Evolutionary conservation across 2,888 invertebrate genomes (phyloP).

Genomic region (Caenorhabditis plicata): DNA sequence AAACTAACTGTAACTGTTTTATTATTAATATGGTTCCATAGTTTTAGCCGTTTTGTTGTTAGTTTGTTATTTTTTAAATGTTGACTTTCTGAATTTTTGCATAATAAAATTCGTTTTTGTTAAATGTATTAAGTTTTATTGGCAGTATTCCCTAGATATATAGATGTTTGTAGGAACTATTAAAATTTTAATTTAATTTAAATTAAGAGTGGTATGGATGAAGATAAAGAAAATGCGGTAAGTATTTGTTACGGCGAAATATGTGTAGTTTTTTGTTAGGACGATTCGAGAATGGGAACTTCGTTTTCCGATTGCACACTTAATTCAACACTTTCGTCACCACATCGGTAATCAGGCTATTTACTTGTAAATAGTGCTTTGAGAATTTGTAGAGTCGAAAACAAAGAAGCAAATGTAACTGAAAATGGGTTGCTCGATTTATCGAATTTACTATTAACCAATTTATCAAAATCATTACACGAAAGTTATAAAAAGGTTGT

Average conservation of each 20-base stretch:
- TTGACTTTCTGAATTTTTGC: constrained; percentile 1
- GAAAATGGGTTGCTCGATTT: constrained; percentile 19
- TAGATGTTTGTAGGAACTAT: too few species aligned
- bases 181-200: too few species aligned
- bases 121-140: too few species aligned
- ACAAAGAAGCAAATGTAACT: constrained; percentile 12
- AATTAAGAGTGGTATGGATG: too few species aligned
- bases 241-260: too few species aligned
- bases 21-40: too few species aligned
- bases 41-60: too few species aligned
- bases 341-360: constrained; percentile 5
- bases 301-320: constrained; percentile 21
- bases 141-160: too few species aligned
- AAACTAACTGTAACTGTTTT: too few species aligned
- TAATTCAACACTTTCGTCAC: background rate
- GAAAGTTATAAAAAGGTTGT: constrained; percentile 11
- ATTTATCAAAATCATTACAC: constrained; percentile 14
- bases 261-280: too few species aligned
- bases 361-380: background rate
- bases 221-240: constrained; percentile 21
- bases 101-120: too few species aligned
- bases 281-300: constrained; percentile 18
- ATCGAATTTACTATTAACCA: constrained; percentile 11
- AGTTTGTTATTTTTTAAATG: constrained; percentile 21
- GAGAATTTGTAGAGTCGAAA: constrained; percentile 14